These are phyloP conservation scores for Trachelus stipa DNA, from an alignment of 2,888 invertebrate genomes.

Conservation along the genomic window DNA sequence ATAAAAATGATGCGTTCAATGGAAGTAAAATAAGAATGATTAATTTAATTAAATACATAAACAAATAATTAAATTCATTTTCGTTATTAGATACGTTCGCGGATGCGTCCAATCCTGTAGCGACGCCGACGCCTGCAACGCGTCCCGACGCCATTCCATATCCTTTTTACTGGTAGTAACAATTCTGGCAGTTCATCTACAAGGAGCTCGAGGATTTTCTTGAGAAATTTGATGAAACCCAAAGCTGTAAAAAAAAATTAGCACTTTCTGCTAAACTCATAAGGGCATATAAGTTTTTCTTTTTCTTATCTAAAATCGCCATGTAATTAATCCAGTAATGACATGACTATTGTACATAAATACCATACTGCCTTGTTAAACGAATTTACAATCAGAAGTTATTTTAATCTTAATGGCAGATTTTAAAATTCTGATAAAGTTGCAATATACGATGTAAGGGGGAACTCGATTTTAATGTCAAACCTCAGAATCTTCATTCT, in stretches of 20 bases:
- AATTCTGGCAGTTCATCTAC: constrained; percentile 27
- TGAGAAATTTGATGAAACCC: neutral
- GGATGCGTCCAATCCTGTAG: constrained; percentile 96
- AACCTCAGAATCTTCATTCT: neutral
- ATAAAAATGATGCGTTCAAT: constrained; percentile 2
- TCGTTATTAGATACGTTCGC: constrained; percentile 79
- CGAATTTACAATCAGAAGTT: neutral
- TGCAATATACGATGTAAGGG: neutral
- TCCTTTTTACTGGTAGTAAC: constrained; percentile 34
- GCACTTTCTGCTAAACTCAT: neutral
- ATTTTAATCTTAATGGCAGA: neutral
- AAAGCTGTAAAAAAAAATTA: too few relatives aligned
- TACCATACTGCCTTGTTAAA: constrained; percentile 13
- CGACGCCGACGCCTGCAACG: constrained; percentile 92
- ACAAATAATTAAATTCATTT: constrained; percentile 1
- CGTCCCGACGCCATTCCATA: constrained; percentile 28
- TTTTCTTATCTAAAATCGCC: neutral
- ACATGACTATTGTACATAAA: constrained; percentile 4
- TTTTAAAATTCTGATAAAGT: constrained; percentile 6
- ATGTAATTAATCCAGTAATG: neutral
- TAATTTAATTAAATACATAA: neutral
- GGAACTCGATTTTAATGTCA: neutral
- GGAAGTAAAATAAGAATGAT: constrained; percentile 5
- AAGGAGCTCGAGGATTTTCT: neutral
- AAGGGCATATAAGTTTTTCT: neutral